A percentile compares a stretch with the other conserved stretches of the same genome.
These are phyloP conservation scores for Labeo calbasu DNA, from an alignment of 2,797 vertebrate species.

Conservation along the genomic window DNA sequence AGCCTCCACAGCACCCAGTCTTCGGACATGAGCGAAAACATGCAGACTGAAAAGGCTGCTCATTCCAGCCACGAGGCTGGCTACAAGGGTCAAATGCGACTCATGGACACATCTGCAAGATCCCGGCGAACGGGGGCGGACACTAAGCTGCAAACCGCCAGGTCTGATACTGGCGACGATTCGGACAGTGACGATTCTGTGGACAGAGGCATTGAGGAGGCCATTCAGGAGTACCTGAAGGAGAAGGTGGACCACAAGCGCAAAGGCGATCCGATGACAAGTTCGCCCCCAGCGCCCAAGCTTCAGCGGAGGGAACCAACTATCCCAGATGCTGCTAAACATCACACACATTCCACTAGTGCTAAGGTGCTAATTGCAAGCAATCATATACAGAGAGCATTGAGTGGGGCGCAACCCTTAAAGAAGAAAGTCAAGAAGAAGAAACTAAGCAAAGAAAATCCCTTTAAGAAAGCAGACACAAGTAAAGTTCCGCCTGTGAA, in stretches of 20 bases:
- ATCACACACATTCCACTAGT: constrained; percentile 63
- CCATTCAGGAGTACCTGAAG: constrained; percentile 93
- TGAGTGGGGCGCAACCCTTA: constrained; percentile 62
- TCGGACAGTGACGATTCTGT: constrained; percentile 95
- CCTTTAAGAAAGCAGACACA: constrained; percentile 62
- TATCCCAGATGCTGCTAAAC: constrained; percentile 65
- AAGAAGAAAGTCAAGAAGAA: constrained; percentile 73
- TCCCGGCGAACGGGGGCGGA: constrained; percentile 57
- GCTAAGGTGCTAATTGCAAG: constrained; percentile 67
- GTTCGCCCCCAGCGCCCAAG: constrained; percentile 66
- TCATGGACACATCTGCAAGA: constrained; percentile 61
- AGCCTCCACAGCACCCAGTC: constrained; percentile 86
- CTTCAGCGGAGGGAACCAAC: constrained; percentile 65
- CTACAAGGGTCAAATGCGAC: constrained; percentile 64
- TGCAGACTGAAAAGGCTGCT: constrained; percentile 67
- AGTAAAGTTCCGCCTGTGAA: constrained; percentile 57
- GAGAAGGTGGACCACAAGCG: constrained; percentile 81
- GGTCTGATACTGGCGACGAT: constrained; percentile 73
- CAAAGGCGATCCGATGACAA: constrained; percentile 69
- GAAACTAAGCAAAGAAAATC: constrained; percentile 63
- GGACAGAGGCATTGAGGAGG: constrained; percentile 93
- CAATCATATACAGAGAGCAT: constrained; percentile 67
- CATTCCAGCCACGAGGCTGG: constrained; percentile 77
- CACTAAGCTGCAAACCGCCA: constrained; percentile 41
- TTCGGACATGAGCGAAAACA: constrained; percentile 85